Percentiles rank a stretch among this genome's conserved stretches.
phyloP scores from a whole-genome alignment of 2,888 invertebrate species.

The Chrysomela aeneicollis region DNA sequence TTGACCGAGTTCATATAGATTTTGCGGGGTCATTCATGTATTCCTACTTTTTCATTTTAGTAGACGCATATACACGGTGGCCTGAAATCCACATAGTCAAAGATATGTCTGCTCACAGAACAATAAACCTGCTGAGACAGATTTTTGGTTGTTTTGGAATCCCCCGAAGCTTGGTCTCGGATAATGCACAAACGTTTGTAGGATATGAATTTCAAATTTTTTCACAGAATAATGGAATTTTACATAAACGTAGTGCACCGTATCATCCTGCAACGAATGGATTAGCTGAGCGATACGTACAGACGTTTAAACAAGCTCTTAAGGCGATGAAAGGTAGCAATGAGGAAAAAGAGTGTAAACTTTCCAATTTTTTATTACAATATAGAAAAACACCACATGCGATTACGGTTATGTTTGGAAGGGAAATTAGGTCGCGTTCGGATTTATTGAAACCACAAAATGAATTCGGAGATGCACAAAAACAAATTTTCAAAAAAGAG shows the following conservation, averaged over 20 bases:
- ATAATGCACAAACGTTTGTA: constrained; percentile 39
- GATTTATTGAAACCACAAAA: constrained; percentile 3
- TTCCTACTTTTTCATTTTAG: constrained; percentile 16
- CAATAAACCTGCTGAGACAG: constrained; percentile 10
- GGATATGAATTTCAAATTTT: constrained; percentile 39
- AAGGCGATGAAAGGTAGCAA: background rate
- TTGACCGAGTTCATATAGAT: constrained; percentile 26
- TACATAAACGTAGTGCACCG: constrained; percentile 36
- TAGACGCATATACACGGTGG: no score
- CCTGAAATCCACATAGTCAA: constrained; percentile 5
- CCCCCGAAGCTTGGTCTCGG: constrained; percentile 36
- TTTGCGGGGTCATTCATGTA: constrained; percentile 25
- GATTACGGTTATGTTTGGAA: background rate
- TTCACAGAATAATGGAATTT: constrained; percentile 33
- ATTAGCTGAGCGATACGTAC: constrained; percentile 39
- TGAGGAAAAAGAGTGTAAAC: background rate
- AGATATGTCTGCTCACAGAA: constrained; percentile 16
- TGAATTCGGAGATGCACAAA: background rate
- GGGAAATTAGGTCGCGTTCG: constrained; percentile 1
- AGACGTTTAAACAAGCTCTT: background rate
- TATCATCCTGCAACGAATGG: constrained; percentile 45
- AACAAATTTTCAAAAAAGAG: background rate
- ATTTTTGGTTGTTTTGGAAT: constrained; percentile 38
- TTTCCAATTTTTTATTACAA: background rate
- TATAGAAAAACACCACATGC: background rate